Conservation (phyloP, 1,140 invertebrate species). For the Atta cephalotes region DNA sequence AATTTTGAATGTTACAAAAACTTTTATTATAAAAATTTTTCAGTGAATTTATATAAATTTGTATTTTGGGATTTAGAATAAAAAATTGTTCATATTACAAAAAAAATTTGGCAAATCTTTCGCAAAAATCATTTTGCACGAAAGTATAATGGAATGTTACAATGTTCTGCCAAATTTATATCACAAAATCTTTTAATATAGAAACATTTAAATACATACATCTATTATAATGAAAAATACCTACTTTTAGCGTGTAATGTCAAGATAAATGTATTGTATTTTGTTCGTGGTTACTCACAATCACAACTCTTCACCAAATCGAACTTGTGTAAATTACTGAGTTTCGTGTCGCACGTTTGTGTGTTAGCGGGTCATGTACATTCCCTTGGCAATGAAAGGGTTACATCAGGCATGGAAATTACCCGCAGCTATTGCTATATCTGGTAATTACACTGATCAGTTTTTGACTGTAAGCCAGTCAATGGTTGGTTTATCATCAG, state of each 20-base stretch:
- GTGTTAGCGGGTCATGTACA: conserved; percentile 58
- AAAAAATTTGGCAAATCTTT: conserved; percentile 4
- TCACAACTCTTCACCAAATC: not conserved
- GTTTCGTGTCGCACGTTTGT: conserved; percentile 61
- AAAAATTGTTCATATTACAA: conserved; percentile 21
- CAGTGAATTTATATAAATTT: not conserved
- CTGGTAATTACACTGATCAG: not conserved
- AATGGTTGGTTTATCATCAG: conserved; percentile 18
- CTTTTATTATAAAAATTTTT: not conserved
- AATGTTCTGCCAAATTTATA: not conserved
- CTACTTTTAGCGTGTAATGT: no score
- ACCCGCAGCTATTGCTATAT: not conserved
- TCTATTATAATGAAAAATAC: not conserved
- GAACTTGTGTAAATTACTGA: not conserved
- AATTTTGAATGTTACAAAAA: not conserved
- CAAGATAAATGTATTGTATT: not conserved
- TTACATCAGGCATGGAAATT: conserved; percentile 30
- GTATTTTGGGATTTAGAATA: not conserved
- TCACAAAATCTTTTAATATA: not conserved
- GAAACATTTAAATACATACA: not conserved
- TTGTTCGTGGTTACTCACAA: not conserved
- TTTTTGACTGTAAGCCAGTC: not conserved
- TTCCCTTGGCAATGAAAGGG: conserved; percentile 57
- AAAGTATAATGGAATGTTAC: not conserved
- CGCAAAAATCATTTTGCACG: not conserved